Base-by-base conservation (phyloP, 2,888 invertebrate species). In the Nipponacmea schrenckii region DNA sequence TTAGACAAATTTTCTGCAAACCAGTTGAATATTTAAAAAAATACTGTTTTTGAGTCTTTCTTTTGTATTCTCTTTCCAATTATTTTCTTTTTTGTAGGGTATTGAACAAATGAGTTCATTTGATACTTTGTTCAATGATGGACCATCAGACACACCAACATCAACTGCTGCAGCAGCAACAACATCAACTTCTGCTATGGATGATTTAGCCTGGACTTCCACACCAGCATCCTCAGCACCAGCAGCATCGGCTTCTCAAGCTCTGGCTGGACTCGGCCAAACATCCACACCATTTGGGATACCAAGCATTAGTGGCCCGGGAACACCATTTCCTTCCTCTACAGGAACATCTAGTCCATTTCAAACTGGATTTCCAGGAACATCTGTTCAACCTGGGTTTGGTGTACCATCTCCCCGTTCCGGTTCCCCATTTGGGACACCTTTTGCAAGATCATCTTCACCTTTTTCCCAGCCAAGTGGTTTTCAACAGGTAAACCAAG, bases 51-150 rank as follows among this genome's bases (percentile, higher is more conserved):
- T n/a, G n/a, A n/a, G n/a, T n/a, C n/a, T n/a, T n/a, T n/a, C n/a
- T n/a, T n/a, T n/a, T n/a, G n/a, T n/a, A n/a, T n/a, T n/a, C n/a
- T n/a, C n/a, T n/a, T n/a, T n/a, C n/a, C 56, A 56, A 1, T 24
- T 24, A 0, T 24, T 56, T 56, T 56, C 20, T 2, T 7, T 17
- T 20, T 56, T 67, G 26, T 67, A 76, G 76, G 76, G 72, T 48
- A 82, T 83, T 45, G 79, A 84, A 71, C 82, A 83, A 72, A 83
- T 84, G 67, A 79, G 82, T 67, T 80, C 81, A 12, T 79, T 84
- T 74, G 84, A 84, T 68, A 79, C 79, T 26, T 66, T 83, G 64
- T 78, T 81, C 65, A 76, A 74, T 39, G 78, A 78, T 44, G 70
- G 78, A 12, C 62, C 73, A 15, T n/a, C 74, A 17, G 56, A 46